Evolutionary conservation across 1,140 invertebrate species (phyloP), one percentile per base, ranked within the genome.

Genomic region (Caenorhabditis tropicalis): DNA sequence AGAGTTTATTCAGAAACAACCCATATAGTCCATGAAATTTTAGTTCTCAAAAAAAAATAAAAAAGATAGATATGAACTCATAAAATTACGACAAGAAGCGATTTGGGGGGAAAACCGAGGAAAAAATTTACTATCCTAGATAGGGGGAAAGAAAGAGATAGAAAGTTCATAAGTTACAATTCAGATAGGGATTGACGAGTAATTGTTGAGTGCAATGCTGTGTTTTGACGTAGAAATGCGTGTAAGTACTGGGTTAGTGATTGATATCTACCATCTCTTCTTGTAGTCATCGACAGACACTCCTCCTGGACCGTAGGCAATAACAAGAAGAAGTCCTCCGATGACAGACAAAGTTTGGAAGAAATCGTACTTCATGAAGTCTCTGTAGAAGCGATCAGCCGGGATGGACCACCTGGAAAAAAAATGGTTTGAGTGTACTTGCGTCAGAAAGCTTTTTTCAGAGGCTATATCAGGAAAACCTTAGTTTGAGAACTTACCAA

Each of bases 261-360:
- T 9, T 60, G 43, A 19, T 19, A 53, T 74, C 79, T 88, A 99
- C 96, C 96, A 99, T 91, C 95, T 95, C 93, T 99, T 99, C 92
- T 99, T 99, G 93, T 99, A 96, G 91, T 99, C 97, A 92, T 99
- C 98, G 95, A 99, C 98, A 74, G 96, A 98, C 39, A 99, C 96
- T 81, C 96, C 96, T 85, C 98, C 98, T 27, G 98, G 98, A 29
- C 98, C 98, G 86, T 98, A 93, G 74, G 96, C 96, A 2, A 99
- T 97, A 87, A 99, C 96, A 94, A 99, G 97, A 51, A 99, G 92
- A n/a, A 99, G 94, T 85, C 98, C 84, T 53, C 98, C 98, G 89
- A 99, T 95, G 48, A 99, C 98, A 79, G 97, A 99, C 85, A 98
- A 92, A 43, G 97, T 99, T 74, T 82, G 94, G 95, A 99, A 99